Evolutionary conservation across 1,140 invertebrate species (phyloP), one percentile per base, ranked within the genome.

Genomic region (Drosophila lowei): DNA sequence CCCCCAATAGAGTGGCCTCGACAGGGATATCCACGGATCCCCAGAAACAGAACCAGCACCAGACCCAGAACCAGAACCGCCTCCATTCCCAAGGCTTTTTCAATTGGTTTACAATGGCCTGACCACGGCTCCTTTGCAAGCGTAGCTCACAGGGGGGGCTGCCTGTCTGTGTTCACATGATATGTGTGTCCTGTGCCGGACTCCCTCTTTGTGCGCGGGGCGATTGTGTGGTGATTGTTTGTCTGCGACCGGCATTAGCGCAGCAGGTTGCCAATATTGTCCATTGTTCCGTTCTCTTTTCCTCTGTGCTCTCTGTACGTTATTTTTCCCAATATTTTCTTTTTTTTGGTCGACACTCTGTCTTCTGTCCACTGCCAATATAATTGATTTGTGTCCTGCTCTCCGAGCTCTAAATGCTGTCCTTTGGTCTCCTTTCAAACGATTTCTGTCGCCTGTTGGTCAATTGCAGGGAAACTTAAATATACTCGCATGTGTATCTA

Each of bases 241-340:
- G 79, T 84, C 76, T 85, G 80, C 79, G 80, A 75, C 80, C 59
- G 80, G 80, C 79, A 85, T 79, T 79, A 84, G 80, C 79, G 65
- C 79, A 84, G 79, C 79, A 84, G 79, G 80, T 84, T 72, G 80
- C 80, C 79, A 84, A 85, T 84, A 72, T 75, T 76, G 72, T 74
- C 80, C 66, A 84, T 84, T 84, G 80, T 84, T 76, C 59, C 61
- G 50, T 52, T 60, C 21, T 52, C 25, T 3, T 44, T 58, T 28
- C 62, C 71, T 48, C 41, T 13, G 55, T 13, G 34, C 64, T 52
- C 18, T 6, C 8, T 30, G 3, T 9, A 38, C 11, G 4, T 13
- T 38, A 38, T 11, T 38, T 18, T 48, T 47, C 9, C 18, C 46
- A 21, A 11, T 28, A 65, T 50, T 52, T 50, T 49, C 52, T 46